These are phyloP conservation scores for Scortum barcoo DNA, from an alignment of 2,113 vertebrate species.

Conservation along the genomic window DNA sequence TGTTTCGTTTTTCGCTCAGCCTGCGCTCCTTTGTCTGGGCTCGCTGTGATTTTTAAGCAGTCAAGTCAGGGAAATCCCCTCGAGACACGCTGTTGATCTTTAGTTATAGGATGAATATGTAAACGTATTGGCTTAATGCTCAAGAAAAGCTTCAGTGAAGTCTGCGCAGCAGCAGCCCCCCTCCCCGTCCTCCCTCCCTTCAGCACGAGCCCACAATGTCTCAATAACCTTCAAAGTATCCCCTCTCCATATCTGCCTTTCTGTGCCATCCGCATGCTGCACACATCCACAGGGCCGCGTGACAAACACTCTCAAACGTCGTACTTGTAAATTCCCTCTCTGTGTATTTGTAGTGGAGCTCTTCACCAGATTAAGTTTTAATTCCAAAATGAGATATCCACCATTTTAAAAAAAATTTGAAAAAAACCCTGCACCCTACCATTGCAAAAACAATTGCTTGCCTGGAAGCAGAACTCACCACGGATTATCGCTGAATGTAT, in stretches of 20 bases:
- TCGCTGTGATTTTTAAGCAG: constrained; percentile 39
- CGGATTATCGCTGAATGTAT: constrained; percentile 41
- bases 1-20: no score
- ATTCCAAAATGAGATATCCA: constrained; percentile 69
- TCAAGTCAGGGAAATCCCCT: constrained; percentile 33
- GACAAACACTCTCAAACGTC: constrained; percentile 62
- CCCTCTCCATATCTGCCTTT: constrained; percentile 39
- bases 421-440: constrained; percentile 6
- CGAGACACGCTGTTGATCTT: constrained; percentile 24
- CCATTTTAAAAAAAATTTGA: constrained; percentile 56
- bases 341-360: constrained; percentile 48
- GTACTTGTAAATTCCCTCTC: constrained; percentile 49
- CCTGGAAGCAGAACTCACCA: constrained; percentile 37
- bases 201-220: constrained; percentile 43
- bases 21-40: not conserved
- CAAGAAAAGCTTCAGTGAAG: constrained; percentile 31
- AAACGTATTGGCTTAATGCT: constrained; percentile 46
- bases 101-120: constrained; percentile 52
- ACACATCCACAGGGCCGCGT: constrained; percentile 45
- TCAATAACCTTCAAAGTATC: constrained; percentile 71
- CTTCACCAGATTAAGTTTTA: constrained; percentile 67
- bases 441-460: constrained; percentile 40
- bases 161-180: not conserved
- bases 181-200: not conserved
- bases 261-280: constrained; percentile 50